Percentiles rank a stretch among this genome's conserved stretches.
Evolutionary conservation across 1,140 invertebrate species (phyloP).

Genomic region (Coenobita brevimanus): DNA sequence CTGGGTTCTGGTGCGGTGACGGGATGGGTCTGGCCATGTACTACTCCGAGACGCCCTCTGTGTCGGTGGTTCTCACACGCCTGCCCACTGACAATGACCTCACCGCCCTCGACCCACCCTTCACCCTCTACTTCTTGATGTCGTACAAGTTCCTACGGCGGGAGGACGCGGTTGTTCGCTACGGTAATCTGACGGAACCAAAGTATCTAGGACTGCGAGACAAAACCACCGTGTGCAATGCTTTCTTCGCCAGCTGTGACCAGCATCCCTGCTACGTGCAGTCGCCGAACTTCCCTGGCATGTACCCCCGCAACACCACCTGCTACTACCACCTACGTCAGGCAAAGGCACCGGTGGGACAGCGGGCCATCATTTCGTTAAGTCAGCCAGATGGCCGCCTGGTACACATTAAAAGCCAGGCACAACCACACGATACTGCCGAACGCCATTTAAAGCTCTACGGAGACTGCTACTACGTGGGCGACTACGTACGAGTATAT

Average conservation of each 20-base stretch:
- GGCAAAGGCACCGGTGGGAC: slow-evolving; percentile 77
- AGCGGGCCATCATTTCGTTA: slow-evolving; percentile 63
- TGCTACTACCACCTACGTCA: slow-evolving; percentile 86
- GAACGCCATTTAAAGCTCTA: slow-evolving; percentile 79
- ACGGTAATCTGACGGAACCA: slow-evolving; percentile 77
- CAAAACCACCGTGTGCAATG: slow-evolving; percentile 83
- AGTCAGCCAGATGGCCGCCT: slow-evolving; percentile 54
- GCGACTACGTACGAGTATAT: slow-evolving; percentile 92
- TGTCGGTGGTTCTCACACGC: slow-evolving; percentile 80
- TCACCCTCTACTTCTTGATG: slow-evolving; percentile 74
- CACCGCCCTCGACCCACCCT: slow-evolving; percentile 65
- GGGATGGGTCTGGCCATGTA: slow-evolving; percentile 89
- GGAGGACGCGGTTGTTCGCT: slow-evolving; percentile 83
- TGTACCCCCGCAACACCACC: slow-evolving; percentile 88
- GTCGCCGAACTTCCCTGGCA: slow-evolving; percentile 89
- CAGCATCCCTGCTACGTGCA: slow-evolving; percentile 88
- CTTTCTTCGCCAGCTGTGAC: slow-evolving; percentile 91
- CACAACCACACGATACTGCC: slow-evolving; percentile 56
- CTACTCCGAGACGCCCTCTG: slow-evolving; percentile 86
- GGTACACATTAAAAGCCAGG: slow-evolving; percentile 67
- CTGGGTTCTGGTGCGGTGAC: slow-evolving; percentile 87
- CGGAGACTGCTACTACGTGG: slow-evolving; percentile 85
- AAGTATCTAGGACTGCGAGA: slow-evolving; percentile 80
- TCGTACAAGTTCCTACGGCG: slow-evolving; percentile 85
- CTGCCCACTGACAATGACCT: slow-evolving; percentile 66